Conservation (phyloP, 1,140 invertebrate genomes). For the Drosophila pectinifera region DNA sequence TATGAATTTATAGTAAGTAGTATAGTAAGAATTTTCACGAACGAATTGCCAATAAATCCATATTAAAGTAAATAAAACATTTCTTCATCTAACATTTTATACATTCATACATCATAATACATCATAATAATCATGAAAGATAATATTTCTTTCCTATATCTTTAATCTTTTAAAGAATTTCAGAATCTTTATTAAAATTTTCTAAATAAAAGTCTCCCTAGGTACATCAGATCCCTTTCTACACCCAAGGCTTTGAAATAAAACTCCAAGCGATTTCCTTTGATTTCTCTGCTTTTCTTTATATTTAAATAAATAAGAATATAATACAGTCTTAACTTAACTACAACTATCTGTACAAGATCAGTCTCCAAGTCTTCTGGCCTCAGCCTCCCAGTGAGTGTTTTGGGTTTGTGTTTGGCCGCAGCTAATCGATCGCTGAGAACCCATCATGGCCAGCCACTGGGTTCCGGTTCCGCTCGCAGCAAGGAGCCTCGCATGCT, state of each 20-base stretch:
- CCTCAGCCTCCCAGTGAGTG: slow-evolving; percentile 21
- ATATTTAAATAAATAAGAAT: slow-evolving; percentile 64
- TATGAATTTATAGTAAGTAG: too few relatives aligned
- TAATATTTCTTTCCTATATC: too few relatives aligned
- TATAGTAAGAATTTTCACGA: too few relatives aligned
- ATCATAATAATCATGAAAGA: too few relatives aligned
- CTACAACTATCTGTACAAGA: slow-evolving; percentile 27
- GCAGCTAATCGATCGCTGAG: slow-evolving; percentile 71
- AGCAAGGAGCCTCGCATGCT: slow-evolving; percentile 39
- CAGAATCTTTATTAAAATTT: background rate
- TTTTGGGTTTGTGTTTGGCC: slow-evolving; percentile 38
- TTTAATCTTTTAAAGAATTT: background rate
- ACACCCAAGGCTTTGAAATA: background rate
- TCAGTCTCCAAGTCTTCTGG: slow-evolving; percentile 67
- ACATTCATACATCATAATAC: too few relatives aligned
- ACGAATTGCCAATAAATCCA: too few relatives aligned
- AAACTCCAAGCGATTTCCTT: background rate
- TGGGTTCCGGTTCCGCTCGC: slow-evolving; percentile 65
- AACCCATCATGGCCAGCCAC: slow-evolving; percentile 81
- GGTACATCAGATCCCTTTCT: background rate
- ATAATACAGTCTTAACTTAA: slow-evolving; percentile 15
- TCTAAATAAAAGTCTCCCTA: background rate
- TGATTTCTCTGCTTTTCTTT: slow-evolving; percentile 18
- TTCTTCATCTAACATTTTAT: too few relatives aligned
- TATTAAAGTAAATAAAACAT: too few relatives aligned